Evolutionary conservation across 1,140 invertebrate species (phyloP).

Genomic region (Hirudo medicinalis): DNA sequence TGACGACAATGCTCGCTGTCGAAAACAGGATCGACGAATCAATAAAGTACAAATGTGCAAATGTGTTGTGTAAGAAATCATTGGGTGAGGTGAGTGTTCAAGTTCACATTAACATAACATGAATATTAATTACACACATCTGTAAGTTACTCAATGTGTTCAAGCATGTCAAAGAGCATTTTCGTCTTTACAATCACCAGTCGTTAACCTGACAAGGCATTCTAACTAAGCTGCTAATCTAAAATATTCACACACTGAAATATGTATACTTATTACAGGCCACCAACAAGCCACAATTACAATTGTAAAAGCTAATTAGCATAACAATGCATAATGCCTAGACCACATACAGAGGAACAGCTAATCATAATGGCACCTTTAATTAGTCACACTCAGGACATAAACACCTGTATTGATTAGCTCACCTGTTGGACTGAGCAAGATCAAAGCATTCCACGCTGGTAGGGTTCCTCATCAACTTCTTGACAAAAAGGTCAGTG

Average conservation of each 20-base stretch:
- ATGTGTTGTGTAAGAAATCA: too few species aligned
- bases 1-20: constrained; percentile 45
- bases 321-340: constrained; percentile 15
- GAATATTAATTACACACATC: not conserved
- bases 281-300: not conserved
- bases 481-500: constrained; percentile 45
- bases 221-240: not conserved
- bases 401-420: not conserved
- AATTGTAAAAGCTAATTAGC: not conserved
- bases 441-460: constrained; percentile 95
- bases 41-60: not conserved
- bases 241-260: not conserved
- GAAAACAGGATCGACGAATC: constrained; percentile 15
- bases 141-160: too few species aligned
- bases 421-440: constrained; percentile 79
- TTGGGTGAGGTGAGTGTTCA: not conserved
- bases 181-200: too few species aligned
- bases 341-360: not conserved
- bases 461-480: constrained; percentile 80
- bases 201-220: too few species aligned
- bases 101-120: not conserved
- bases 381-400: not conserved
- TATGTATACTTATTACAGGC: not conserved
- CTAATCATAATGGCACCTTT: not conserved
- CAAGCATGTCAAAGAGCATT: too few species aligned